A percentile compares a stretch with the other conserved stretches of the same genome.
phyloP scores from a whole-genome alignment of 2,888 invertebrate species.

The Drosophila fulvimacula region DNA sequence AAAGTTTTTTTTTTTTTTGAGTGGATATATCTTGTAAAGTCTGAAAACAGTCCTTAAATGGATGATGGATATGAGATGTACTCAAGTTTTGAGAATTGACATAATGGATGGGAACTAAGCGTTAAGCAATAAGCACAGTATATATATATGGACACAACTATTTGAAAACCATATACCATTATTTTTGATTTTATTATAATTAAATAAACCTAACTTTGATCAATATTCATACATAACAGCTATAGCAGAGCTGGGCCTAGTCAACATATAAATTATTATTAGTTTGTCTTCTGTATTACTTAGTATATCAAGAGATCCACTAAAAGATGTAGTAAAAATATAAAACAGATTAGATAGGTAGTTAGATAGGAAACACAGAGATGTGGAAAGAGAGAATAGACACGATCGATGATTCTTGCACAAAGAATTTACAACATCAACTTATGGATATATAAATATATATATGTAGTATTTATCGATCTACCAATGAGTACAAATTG shows the following conservation, averaged over 20 bases:
- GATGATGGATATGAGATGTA: slow-evolving; percentile 5
- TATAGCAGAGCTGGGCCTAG: slow-evolving; percentile 5
- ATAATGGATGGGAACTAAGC: slow-evolving; percentile 7
- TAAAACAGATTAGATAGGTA: slow-evolving; percentile 7
- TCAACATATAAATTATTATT: not conserved
- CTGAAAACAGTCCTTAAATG: slow-evolving; percentile 11
- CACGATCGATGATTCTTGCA: slow-evolving; percentile 25
- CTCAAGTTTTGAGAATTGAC: not conserved
- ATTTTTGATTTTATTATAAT: not conserved
- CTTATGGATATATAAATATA: slow-evolving; percentile 14
- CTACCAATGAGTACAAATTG: slow-evolving; percentile 28
- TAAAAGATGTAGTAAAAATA: slow-evolving; percentile 2
- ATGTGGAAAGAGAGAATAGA: slow-evolving; percentile 11
- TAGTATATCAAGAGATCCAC: not conserved
- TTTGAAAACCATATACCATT: slow-evolving; percentile 10
- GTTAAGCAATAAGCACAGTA: slow-evolving; percentile 11
- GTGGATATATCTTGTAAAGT: slow-evolving; percentile 8
- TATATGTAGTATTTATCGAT: not conserved
- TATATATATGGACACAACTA: slow-evolving; percentile 3
- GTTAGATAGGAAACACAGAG: slow-evolving; percentile 8
- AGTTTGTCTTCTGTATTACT: slow-evolving; percentile 8
- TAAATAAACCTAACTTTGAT: slow-evolving; percentile 3
- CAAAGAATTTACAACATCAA: slow-evolving; percentile 44
- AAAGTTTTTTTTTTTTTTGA: not conserved
- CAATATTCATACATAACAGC: slow-evolving; percentile 11